Conservation (phyloP, 2,888 invertebrate genomes). For the Argynnis bischoffii region DNA sequence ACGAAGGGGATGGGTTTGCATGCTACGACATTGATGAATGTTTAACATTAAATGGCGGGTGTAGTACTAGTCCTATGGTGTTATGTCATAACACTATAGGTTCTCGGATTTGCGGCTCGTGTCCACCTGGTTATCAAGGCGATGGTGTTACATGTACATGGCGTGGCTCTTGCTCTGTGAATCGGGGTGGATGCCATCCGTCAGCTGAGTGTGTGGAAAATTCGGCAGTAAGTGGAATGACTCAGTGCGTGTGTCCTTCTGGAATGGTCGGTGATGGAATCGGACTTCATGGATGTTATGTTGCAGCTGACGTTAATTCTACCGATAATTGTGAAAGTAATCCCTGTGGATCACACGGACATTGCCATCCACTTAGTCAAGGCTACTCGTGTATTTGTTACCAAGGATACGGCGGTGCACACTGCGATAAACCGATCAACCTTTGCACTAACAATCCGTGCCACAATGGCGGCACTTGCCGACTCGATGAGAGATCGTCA, state of each 20-base stretch:
- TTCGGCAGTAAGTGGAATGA: constrained; percentile 78
- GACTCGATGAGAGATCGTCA: constrained; percentile 49
- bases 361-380: constrained; percentile 73
- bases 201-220: constrained; percentile 89
- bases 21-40: constrained; percentile 97
- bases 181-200: constrained; percentile 93
- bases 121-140: constrained; percentile 94
- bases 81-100: constrained; percentile 94
- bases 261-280: constrained; percentile 91
- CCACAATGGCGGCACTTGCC: constrained; percentile 90
- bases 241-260: constrained; percentile 89
- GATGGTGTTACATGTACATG: constrained; percentile 90
- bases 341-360: constrained; percentile 83
- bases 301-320: constrained; percentile 53
- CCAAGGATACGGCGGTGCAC: constrained; percentile 82
- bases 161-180: constrained; percentile 85
- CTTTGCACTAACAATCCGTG: constrained; percentile 90
- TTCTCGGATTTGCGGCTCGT: constrained; percentile 91
- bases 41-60: constrained; percentile 92
- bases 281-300: constrained; percentile 89
- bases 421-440: constrained; percentile 83
- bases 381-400: constrained; percentile 83
- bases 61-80: constrained; percentile 90
- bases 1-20: constrained; percentile 91
- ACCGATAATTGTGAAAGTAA: constrained; percentile 70